Conservation (phyloP, 2,888 invertebrate species). For the Meta bourneti region DNA sequence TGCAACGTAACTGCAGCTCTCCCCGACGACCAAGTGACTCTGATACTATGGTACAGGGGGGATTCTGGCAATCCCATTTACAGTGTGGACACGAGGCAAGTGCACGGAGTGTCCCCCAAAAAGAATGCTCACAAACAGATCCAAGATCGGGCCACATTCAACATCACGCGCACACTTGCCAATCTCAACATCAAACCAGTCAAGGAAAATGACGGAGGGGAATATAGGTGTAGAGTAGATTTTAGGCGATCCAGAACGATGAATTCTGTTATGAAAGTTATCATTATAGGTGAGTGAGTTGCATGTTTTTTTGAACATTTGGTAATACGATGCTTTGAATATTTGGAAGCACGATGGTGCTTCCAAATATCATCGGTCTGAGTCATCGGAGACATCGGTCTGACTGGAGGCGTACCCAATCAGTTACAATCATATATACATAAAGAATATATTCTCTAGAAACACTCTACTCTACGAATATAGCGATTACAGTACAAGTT, state of each 20-base stretch:
- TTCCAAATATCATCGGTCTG: neutral
- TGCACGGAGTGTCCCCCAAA: constrained; percentile 51
- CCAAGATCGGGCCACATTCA: constrained; percentile 78
- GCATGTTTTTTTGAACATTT: neutral
- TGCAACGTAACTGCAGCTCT: constrained; percentile 76
- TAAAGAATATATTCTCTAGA: too few relatives aligned
- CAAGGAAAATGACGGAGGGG: constrained; percentile 92
- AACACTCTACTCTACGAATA: too few relatives aligned
- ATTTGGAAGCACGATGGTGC: too few relatives aligned
- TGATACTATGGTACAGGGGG: constrained; percentile 78
- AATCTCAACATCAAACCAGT: constrained; percentile 87
- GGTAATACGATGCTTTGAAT: too few relatives aligned
- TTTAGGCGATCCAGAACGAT: constrained; percentile 94
- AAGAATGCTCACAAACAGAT: constrained; percentile 67
- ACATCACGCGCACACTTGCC: constrained; percentile 79
- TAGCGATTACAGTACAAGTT: too few relatives aligned
- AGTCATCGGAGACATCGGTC: neutral
- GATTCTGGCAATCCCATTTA: constrained; percentile 77
- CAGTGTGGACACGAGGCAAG: constrained; percentile 76
- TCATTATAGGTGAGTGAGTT: constrained; percentile 87
- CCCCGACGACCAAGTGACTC: constrained; percentile 76
- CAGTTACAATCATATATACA: too few relatives aligned
- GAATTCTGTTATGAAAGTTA: constrained; percentile 93
- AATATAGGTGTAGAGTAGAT: constrained; percentile 94
- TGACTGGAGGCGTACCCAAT: too few relatives aligned